phyloP scores from a whole-genome alignment of 1,140 invertebrate species.

The Psilanteris sp. region DNA sequence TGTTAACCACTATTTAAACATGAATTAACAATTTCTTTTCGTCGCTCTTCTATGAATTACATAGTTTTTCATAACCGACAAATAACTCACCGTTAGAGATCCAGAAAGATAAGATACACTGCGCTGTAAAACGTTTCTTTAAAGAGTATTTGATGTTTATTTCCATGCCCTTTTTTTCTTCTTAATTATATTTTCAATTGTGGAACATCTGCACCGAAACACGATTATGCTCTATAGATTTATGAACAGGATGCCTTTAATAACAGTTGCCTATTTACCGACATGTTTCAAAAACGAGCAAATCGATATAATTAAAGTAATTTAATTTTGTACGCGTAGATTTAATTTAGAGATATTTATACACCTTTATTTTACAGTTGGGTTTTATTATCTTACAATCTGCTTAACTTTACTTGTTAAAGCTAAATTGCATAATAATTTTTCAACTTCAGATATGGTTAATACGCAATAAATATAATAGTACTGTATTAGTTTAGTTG shows the following conservation, averaged over 20 bases:
- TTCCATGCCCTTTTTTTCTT: background rate
- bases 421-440: too few relatives aligned
- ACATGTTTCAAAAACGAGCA: background rate
- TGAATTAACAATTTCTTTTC: conserved; percentile 46
- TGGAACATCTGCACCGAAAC: conserved; percentile 31
- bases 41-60: conserved; percentile 1
- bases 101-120: conserved; percentile 16
- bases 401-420: too few relatives aligned
- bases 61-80: conserved; percentile 27
- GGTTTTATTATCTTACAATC: too few relatives aligned
- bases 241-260: conserved; percentile 12
- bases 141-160: background rate
- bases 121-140: background rate
- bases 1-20: conserved; percentile 41
- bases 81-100: conserved; percentile 2
- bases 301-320: background rate
- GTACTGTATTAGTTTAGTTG: too few relatives aligned
- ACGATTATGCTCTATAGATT: conserved; percentile 21
- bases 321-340: too few relatives aligned
- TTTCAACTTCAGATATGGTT: too few relatives aligned
- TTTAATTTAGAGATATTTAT: too few relatives aligned
- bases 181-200: conserved; percentile 20
- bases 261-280: conserved; percentile 8
- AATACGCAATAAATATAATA: too few relatives aligned
- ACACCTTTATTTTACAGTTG: too few relatives aligned